Evolutionary conservation across 2,888 invertebrate genomes (phyloP), one percentile per base, ranked within the genome.

Genomic region (Aromia moschata): DNA sequence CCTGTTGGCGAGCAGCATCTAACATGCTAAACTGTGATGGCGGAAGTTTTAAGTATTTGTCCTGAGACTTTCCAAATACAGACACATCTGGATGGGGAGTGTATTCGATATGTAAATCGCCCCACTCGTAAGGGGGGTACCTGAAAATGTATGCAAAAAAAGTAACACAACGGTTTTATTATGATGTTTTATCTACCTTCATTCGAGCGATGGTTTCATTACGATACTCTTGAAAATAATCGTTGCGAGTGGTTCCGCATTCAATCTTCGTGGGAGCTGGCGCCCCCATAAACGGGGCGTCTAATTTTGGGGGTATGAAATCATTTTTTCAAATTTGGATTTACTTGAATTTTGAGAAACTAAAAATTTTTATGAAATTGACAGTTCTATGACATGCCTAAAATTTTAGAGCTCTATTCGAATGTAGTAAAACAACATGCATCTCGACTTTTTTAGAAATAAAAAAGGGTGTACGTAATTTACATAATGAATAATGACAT

Each of bases 101-200:
- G 60, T 81, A 81, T 4, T 75, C 72, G n/a, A 75, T 76, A 14
- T 72, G 68, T 62, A 77, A 76, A 18, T 74, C 71, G 7, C 80
- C 80, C 80, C 80, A 82, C 47, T 81, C 77, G 56, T 81, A 79
- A n/a, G 0, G 75, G 71, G 2, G 78, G 77, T 73, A 80, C 78
- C 82, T 82, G 60, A 40, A 70, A 70, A 52, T 18, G 58, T 49
- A 56, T 43, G 31, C 20, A 53, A 63, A 49, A 58, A 60, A 38
- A 58, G 43, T 54, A 25, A 25, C 25, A 25, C 38, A 2, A 20
- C 56, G 51, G 12, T n/a, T 31, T 36, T 18, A 12, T 25, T 43
- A 56, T n/a, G n/a, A 36, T 25, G 25, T 25, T 25, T 25, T 31
- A 43, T 46, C 43, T 69, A 81, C 82, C 67, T 71, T 74, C 68